A percentile compares a stretch with the other conserved stretches of the same genome.
These are phyloP conservation scores for Mamestra configurata DNA, from an alignment of 1,140 invertebrate species.

Conservation along the genomic window DNA sequence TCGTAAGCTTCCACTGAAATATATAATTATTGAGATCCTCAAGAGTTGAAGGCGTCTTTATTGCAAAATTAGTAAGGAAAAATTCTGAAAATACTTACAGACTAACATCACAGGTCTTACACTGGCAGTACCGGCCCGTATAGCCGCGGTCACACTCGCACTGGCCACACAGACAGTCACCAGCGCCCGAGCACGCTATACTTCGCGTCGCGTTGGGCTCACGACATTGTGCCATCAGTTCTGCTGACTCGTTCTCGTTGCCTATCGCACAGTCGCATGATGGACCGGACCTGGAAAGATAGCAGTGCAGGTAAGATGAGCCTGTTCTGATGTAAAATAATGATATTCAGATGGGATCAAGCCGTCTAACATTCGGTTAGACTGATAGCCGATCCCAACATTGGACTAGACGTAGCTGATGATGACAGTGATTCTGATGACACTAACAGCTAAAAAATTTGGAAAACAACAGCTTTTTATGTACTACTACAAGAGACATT, in stretches of 20 bases:
- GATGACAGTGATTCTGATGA: no score
- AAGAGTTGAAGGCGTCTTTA: no score
- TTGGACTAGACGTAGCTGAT: no score
- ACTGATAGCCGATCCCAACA: no score
- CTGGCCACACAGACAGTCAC: slow-evolving; percentile 87
- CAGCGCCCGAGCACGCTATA: slow-evolving; percentile 73
- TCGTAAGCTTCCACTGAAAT: no score
- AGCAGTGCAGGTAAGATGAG: background rate
- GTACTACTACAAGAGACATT: no score
- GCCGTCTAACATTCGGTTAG: no score
- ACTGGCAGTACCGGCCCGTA: slow-evolving; percentile 87
- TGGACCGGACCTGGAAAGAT: slow-evolving; percentile 84
- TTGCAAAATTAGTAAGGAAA: slow-evolving; percentile 2
- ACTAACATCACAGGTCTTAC: slow-evolving; percentile 81
- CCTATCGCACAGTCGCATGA: slow-evolving; percentile 86
- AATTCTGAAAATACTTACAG: slow-evolving; percentile 64
- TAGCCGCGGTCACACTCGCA: slow-evolving; percentile 86
- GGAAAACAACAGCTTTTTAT: no score
- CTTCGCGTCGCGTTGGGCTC: slow-evolving; percentile 70
- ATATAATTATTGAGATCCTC: no score
- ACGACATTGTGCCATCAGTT: slow-evolving; percentile 79
- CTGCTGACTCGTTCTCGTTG: slow-evolving; percentile 82
- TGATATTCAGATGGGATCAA: no score
- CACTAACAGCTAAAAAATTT: no score
- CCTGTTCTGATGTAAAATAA: no score